A percentile compares a stretch with the other conserved stretches of the same genome.
phyloP scores from a whole-genome alignment of 2,113 vertebrate species.

The Melanerpes aurifrons region DNA sequence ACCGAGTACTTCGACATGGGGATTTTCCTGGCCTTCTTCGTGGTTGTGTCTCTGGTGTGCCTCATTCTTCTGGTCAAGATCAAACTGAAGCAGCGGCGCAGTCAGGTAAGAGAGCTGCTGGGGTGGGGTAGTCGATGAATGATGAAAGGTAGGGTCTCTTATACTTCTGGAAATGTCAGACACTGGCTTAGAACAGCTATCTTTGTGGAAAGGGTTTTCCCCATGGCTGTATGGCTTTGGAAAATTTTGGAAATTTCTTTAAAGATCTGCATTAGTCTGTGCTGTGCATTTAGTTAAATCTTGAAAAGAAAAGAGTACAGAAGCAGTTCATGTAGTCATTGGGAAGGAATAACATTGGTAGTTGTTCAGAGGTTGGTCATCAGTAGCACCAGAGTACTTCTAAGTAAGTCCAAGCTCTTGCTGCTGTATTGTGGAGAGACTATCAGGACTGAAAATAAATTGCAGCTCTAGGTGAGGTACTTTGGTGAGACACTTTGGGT shows the following conservation, averaged over 20 bases:
- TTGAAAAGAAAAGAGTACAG: background rate
- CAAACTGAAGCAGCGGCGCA: constrained; percentile 96
- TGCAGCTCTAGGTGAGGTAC: background rate
- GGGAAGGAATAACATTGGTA: background rate
- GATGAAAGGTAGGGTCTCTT: background rate
- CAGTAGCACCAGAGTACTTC: background rate
- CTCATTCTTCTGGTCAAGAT: constrained; percentile 98
- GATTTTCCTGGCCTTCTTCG: constrained; percentile 98
- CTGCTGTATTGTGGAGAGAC: background rate
- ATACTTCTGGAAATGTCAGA: background rate
- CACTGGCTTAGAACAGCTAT: background rate
- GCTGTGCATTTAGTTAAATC: background rate
- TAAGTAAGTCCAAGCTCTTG: background rate
- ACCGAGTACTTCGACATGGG: constrained; percentile 99
- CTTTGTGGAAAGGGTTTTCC: background rate
- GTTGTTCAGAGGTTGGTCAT: background rate
- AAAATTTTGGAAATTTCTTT: background rate
- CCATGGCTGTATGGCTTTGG: background rate
- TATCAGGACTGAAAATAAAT: background rate
- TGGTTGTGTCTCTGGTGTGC: constrained; percentile 96
- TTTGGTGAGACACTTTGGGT: background rate
- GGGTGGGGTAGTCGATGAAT: background rate
- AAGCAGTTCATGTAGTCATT: background rate
- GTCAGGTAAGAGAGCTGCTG: constrained; percentile 84
- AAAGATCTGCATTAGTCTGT: background rate